phyloP scores from a whole-genome alignment of 2,888 invertebrate genomes.

The Dryobota labecula region DNA sequence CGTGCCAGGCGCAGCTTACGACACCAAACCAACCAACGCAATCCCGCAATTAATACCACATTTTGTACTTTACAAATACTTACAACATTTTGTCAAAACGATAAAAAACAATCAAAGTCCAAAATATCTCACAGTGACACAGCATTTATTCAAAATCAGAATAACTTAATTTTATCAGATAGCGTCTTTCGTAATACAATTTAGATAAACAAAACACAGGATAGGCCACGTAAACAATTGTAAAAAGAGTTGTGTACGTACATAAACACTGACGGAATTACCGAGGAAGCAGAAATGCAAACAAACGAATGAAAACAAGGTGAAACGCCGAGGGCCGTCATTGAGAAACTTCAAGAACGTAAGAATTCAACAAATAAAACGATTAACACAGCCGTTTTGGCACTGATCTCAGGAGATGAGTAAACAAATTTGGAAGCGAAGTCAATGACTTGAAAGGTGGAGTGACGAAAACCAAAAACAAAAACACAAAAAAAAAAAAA shows the following conservation, averaged over 20 bases:
- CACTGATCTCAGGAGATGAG: slow-evolving; percentile 78
- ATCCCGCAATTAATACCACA: slow-evolving; percentile 79
- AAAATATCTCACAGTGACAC: slow-evolving; percentile 12
- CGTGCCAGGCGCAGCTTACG: slow-evolving; percentile 85
- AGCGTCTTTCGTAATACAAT: slow-evolving; percentile 36
- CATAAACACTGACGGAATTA: slow-evolving; percentile 71
- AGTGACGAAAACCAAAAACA: slow-evolving; percentile 69
- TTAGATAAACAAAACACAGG: slow-evolving; percentile 67
- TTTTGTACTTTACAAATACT: no score
- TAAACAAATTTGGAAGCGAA: slow-evolving; percentile 80
- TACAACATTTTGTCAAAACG: slow-evolving; percentile 52
- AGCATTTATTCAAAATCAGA: slow-evolving; percentile 18
- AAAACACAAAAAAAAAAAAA: slow-evolving; percentile 74
- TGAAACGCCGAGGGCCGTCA: slow-evolving; percentile 62
- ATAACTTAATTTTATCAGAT: slow-evolving; percentile 53
- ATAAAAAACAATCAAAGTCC: slow-evolving; percentile 4
- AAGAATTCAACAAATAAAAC: slow-evolving; percentile 71
- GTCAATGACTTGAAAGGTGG: slow-evolving; percentile 81
- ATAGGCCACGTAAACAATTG: slow-evolving; percentile 63
- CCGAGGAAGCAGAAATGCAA: slow-evolving; percentile 78
- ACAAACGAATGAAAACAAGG: slow-evolving; percentile 80
- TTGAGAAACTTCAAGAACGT: slow-evolving; percentile 67
- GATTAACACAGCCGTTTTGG: slow-evolving; percentile 79
- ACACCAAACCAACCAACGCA: slow-evolving; percentile 78
- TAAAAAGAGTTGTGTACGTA: slow-evolving; percentile 59